phyloP scores from a whole-genome alignment of 53 echinoderm and acorn worm species.

The Echinarachnius parma region DNA sequence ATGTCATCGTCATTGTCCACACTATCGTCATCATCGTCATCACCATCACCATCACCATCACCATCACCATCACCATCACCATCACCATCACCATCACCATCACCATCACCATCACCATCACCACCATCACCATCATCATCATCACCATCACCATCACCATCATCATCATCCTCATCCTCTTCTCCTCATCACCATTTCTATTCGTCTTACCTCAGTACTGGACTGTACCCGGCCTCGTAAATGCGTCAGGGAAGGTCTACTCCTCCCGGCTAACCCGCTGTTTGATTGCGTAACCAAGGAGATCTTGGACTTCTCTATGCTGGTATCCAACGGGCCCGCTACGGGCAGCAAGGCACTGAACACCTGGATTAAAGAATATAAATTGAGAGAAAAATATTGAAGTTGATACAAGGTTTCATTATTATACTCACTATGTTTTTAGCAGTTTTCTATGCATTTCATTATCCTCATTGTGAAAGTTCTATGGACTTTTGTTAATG shows the following conservation, averaged over 20 bases:
- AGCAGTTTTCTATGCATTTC: neutral
- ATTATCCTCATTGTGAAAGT: neutral
- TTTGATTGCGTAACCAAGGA: slow-evolving; percentile 66
- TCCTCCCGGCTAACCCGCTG: slow-evolving; percentile 78
- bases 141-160: neutral
- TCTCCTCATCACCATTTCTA: neutral
- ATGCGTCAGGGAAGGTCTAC: slow-evolving; percentile 73
- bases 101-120: slow-evolving; percentile 2
- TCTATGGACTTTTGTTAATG: too few species aligned
- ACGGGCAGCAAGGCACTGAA: slow-evolving; percentile 58
- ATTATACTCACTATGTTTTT: too few species aligned
- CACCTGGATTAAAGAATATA: slow-evolving; percentile 2
- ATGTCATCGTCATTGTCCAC: too few species aligned
- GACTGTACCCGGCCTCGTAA: slow-evolving; percentile 41
- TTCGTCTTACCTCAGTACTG: slow-evolving; percentile 17
- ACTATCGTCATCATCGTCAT: neutral
- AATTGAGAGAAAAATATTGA: neutral
- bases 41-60: neutral
- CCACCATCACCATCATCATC: neutral
- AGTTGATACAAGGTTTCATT: too few species aligned
- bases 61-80: neutral
- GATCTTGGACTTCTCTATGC: slow-evolving; percentile 91
- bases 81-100: neutral
- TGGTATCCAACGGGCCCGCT: slow-evolving; percentile 70
- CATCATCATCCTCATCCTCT: neutral